Conservation (phyloP, 2,113 vertebrate genomes). For the Cacatua alba region DNA sequence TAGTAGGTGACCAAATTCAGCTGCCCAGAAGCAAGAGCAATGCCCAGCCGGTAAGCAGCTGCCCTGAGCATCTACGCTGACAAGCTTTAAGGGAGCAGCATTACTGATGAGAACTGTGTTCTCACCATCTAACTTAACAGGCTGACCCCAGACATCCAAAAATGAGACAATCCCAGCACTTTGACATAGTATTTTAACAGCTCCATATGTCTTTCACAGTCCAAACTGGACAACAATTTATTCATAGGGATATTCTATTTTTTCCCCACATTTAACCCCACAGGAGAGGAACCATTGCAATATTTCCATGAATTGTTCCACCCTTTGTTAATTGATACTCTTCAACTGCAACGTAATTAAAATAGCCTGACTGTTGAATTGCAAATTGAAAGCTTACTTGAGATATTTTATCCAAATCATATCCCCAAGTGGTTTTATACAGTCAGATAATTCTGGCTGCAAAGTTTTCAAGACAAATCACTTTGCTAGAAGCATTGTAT, state of each 20-base stretch:
- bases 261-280: neutral
- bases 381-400: neutral
- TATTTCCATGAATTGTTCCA: neutral
- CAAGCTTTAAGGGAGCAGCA: neutral
- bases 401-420: neutral
- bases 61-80: rapidly evolving
- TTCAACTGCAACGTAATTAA: neutral
- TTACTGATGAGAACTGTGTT: neutral
- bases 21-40: neutral
- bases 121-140: neutral
- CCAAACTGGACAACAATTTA: neutral
- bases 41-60: neutral
- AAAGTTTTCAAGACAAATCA: slow-evolving; percentile 9
- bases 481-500: neutral
- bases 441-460: neutral
- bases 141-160: neutral
- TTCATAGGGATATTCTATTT: neutral
- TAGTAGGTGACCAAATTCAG: neutral
- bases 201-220: neutral
- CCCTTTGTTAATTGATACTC: neutral
- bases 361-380: neutral
- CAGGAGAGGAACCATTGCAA: neutral
- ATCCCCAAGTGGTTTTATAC: neutral
- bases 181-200: neutral
- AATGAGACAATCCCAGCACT: neutral